Evolutionary conservation across 2,113 vertebrate genomes (phyloP).

Genomic region (Podiceps cristatus): DNA sequence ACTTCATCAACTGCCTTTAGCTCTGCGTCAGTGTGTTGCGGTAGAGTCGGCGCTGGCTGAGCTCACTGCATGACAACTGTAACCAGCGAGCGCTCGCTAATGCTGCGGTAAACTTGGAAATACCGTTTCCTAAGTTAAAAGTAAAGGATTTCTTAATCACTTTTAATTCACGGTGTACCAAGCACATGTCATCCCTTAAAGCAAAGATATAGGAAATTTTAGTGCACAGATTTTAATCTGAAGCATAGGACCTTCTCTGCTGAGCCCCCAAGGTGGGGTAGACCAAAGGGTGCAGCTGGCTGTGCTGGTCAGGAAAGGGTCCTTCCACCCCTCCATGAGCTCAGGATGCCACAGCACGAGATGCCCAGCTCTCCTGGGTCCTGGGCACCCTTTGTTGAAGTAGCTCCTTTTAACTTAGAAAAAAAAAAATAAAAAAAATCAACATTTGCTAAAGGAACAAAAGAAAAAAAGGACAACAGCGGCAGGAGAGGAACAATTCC

Average conservation of each 20-base stretch:
- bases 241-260: neutral
- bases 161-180: neutral
- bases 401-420: neutral
- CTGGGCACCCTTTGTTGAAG: neutral
- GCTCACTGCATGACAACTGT: neutral
- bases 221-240: neutral
- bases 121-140: neutral
- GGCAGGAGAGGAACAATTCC: neutral
- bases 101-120: accelerated
- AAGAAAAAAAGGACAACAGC: slow-evolving; percentile 2
- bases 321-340: neutral
- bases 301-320: neutral
- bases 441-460: slow-evolving; percentile 4
- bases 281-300: neutral
- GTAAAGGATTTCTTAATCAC: neutral
- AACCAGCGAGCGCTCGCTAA: neutral
- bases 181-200: neutral
- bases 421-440: neutral
- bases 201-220: neutral
- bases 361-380: accelerated
- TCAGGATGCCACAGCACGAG: accelerated
- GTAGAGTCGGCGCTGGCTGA: neutral
- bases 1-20: slow-evolving; percentile 4
- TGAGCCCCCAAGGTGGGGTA: neutral
- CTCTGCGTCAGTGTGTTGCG: neutral